Percentiles rank a stretch among this genome's conserved stretches.
Evolutionary conservation across 2,797 vertebrate genomes (phyloP).

Genomic region (Merluccius polli): DNA sequence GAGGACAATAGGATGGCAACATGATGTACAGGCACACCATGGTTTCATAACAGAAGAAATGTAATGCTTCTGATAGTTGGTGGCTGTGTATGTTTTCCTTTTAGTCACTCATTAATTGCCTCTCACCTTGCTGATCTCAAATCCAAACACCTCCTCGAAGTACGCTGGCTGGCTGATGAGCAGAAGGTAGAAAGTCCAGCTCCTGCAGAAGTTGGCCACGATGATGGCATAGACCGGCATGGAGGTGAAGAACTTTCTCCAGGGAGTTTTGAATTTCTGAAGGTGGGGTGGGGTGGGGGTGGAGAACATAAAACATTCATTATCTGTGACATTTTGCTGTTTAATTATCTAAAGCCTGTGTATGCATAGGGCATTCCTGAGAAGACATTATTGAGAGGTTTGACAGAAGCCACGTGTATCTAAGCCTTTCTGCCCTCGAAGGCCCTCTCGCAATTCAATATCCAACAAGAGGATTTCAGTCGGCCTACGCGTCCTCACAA

Average conservation of each 20-base stretch:
- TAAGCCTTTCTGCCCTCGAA: not conserved
- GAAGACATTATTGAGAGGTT: not conserved
- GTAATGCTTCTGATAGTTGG: no score
- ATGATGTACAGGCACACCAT: not conserved
- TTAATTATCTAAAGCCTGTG: not conserved
- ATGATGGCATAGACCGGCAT: constrained; percentile 96
- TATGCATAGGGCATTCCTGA: not conserved
- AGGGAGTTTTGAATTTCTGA: constrained; percentile 89
- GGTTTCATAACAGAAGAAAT: not conserved
- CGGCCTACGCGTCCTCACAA: not conserved
- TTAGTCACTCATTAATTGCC: not conserved
- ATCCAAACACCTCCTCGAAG: constrained; percentile 91
- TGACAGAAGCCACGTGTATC: not conserved
- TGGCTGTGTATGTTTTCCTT: not conserved
- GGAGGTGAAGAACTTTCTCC: constrained; percentile 89
- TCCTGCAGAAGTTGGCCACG: constrained; percentile 93
- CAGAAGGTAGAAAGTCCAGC: constrained; percentile 92
- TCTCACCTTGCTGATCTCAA: constrained; percentile 89
- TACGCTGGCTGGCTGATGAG: constrained; percentile 93
- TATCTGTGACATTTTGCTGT: not conserved
- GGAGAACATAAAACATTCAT: not conserved
- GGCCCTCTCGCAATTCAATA: not conserved
- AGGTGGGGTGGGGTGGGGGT: constrained; percentile 7
- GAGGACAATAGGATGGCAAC: not conserved
- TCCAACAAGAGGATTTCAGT: not conserved